phyloP scores from a whole-genome alignment of 2,113 vertebrate genomes.

The Podarcis cretensis region DNA sequence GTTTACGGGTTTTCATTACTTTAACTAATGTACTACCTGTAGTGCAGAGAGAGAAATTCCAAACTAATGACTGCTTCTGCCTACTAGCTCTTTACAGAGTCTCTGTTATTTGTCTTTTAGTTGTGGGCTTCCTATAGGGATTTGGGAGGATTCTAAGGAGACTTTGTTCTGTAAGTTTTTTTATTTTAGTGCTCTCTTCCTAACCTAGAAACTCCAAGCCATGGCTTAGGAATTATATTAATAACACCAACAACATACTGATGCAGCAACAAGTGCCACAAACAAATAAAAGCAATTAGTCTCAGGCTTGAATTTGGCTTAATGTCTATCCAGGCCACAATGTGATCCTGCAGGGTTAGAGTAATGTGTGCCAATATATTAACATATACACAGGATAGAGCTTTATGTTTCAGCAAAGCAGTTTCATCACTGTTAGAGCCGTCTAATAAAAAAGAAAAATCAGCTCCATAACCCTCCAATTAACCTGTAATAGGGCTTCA shows the following conservation, averaged over 20 bases:
- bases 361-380: conserved; percentile 7
- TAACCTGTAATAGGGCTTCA: conserved; percentile 17
- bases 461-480: conserved; percentile 22
- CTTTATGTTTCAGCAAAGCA: conserved; percentile 11
- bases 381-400: conserved; percentile 26
- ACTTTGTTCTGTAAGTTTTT: conserved; percentile 1
- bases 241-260: conserved; percentile 20
- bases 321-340: conserved; percentile 19
- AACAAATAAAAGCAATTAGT: not conserved
- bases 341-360: not conserved
- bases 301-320: not conserved
- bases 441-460: conserved; percentile 25
- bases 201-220: not conserved
- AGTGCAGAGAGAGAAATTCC: conserved; percentile 60
- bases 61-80: conserved; percentile 65
- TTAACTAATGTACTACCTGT: conserved; percentile 73
- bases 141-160: conserved; percentile 12
- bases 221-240: conserved; percentile 13
- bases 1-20: conserved; percentile 73
- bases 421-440: not conserved
- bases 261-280: conserved; percentile 9
- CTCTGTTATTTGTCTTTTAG: conserved; percentile 21
- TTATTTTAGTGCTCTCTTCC: conserved; percentile 1
- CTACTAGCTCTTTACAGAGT: conserved; percentile 45
- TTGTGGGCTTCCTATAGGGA: conserved; percentile 25